Base-by-base conservation (phyloP, 2,888 invertebrate genomes). In the Eumacrocentrus americanus region DNA sequence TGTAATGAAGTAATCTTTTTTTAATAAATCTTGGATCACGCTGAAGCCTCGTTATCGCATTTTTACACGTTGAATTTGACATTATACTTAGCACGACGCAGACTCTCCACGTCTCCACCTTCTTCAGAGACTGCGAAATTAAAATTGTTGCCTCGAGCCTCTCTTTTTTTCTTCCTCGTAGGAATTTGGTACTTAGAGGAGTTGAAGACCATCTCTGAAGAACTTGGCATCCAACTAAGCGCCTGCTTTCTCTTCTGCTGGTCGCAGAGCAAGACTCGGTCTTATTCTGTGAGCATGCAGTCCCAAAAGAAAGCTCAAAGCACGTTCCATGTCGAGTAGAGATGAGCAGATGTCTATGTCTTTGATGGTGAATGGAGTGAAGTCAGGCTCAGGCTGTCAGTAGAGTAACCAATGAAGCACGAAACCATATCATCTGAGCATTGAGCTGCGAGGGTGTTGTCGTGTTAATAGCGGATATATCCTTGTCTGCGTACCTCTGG, bases 81-180 rank as follows among this genome's bases (percentile, higher is more conserved):
- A 91, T 78, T n/a, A n/a, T 93, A 94, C 86, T 96, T 89, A 6
- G 94, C 94, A 72, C 92, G 87, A 29, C 94, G 86, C 47, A 96
- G 83, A 34, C 90, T 89, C 79, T 95, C 95, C 60, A 95, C 90
- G 29, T 95, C 94, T 72, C 90, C 89, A 57, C 89, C 87, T 66
- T 88, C 87, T 76, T 94, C 93, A 70, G 91, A 89, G 77, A 91
- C 87, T 6, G 94, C 89, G 82, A 96, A 96, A 65, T 92, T 91
- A 40, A 94, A 94, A 11, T 91, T 89, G 0, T 91, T 92, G 74
- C 94, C 94, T 3, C 94, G 85, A 0, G 92, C 92, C 76, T 95
- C 95, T 0, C 94, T 94, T 76, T 95, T n/a, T 95, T 76, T 95
- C 95, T 75, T 95, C 95, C 72, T 95, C 95, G 72, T 91, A 95